Evolutionary conservation across 1,140 invertebrate genomes (phyloP), one percentile per base, ranked within the genome.

Genomic region (Aphelinus certus): DNA sequence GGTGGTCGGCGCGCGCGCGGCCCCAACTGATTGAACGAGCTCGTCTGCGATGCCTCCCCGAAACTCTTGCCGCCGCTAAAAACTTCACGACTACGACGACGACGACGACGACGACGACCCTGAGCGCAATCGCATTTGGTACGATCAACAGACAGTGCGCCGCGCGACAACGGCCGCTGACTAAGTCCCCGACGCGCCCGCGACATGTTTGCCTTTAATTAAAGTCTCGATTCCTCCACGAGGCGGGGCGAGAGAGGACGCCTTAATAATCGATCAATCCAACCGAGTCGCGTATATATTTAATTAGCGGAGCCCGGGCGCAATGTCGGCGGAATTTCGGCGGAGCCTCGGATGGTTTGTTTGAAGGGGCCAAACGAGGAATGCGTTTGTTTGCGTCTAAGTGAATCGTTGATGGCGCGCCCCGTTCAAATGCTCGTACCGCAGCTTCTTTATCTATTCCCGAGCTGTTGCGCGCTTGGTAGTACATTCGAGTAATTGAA

Each of bases 201-300:
- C 77, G 78, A 79, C 79, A 83, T 86, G 85, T 87, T 87, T 87
- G 83, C 82, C 84, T 87, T 87, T 87, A 87, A 87, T 87, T 87
- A 86, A 86, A 86, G 81, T 84, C 81, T 76, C 49, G 48, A 83
- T 73, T 74, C 80, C 76, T 82, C 79, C 78, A 73, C 65, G 53
- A 77, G 47, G 48, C 60, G 76, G 70, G 77, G 80, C 65, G 53
- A 56, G 67, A 76, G 79, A 78, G 76, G 77, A 77, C 75, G 7
- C 77, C 83, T 86, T 86, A 86, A 87, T 86, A 85, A 84, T 85
- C 84, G 85, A 87, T 87, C 86, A 86, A 84, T 80, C 77, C 77
- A 51, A 66, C 10, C 10, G 43, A 58, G 45, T 60, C 66, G 43
- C 26, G 62, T 74, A 68, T 78, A 79, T 79, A 83, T 86, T 85